Evolutionary conservation across 2,888 invertebrate species (phyloP).

Genomic region (Agrotis clavis): DNA sequence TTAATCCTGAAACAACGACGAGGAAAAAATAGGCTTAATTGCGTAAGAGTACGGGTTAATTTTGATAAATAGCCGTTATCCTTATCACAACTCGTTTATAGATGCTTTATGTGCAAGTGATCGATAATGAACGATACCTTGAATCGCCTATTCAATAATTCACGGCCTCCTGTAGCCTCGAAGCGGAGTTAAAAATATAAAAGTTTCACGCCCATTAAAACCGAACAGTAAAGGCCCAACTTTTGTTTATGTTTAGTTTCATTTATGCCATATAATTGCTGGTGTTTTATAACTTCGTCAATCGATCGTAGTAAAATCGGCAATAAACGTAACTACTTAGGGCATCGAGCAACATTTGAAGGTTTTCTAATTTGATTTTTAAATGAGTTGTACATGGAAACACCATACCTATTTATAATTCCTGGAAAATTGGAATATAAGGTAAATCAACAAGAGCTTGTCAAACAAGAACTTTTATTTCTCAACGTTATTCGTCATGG

Average conservation of each 20-base stretch:
- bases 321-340: conserved; percentile 5
- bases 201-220: conserved; percentile 47
- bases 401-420: conserved; percentile 3
- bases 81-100: conserved; percentile 53
- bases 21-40: conserved; percentile 36
- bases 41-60: conserved; percentile 11
- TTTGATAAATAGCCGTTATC: conserved; percentile 46
- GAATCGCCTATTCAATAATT: conserved; percentile 65
- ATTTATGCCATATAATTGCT: conserved; percentile 6
- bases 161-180: conserved; percentile 64
- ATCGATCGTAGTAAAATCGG: conserved; percentile 12
- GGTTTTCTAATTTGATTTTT: conserved; percentile 13
- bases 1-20: conserved; percentile 90
- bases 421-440: conserved; percentile 19
- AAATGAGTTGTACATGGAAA: conserved; percentile 14
- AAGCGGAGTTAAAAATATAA: conserved; percentile 60
- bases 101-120: conserved; percentile 54
- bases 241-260: conserved; percentile 24
- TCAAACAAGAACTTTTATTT: conserved; percentile 43
- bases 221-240: conserved; percentile 22
- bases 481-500: conserved; percentile 56
- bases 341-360: conserved; percentile 16
- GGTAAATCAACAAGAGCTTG: conserved; percentile 35
- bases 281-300: conserved; percentile 18
- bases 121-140: conserved; percentile 66